These are phyloP conservation scores for Gasterosteus nipponicus DNA, from an alignment of 2,113 vertebrate genomes.

Conservation along the genomic window DNA sequence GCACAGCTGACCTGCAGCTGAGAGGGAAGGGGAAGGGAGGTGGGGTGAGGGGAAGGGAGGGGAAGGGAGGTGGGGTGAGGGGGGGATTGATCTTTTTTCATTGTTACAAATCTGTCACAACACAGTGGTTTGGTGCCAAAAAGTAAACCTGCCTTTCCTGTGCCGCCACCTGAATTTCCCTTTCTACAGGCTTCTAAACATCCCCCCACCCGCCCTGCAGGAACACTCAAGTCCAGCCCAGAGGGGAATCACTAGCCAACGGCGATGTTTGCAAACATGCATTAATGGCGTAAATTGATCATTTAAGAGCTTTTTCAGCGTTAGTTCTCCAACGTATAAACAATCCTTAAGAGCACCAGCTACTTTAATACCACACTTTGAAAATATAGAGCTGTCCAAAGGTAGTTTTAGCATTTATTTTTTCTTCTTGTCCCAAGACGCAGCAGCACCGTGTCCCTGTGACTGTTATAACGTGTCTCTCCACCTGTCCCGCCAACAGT, in stretches of 20 bases:
- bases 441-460: neutral
- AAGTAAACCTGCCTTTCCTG: conserved; percentile 25
- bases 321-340: neutral
- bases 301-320: neutral
- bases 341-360: neutral
- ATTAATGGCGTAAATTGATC: neutral
- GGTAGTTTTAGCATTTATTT: too few species aligned
- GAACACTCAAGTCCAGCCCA: neutral
- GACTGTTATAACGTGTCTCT: conserved; percentile 18
- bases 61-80: conserved; percentile 16
- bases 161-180: conserved; percentile 25
- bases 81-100: conserved; percentile 40
- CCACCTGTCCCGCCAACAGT: neutral
- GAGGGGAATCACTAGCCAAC: neutral
- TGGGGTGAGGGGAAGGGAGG: too few species aligned
- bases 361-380: neutral
- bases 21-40: conserved; percentile 22
- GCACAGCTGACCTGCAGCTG: conserved; percentile 65
- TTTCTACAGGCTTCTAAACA: conserved; percentile 2
- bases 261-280: neutral
- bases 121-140: neutral
- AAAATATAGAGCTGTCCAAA: neutral
- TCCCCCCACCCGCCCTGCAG: neutral
- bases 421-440: neutral
- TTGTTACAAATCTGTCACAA: conserved; percentile 35